A percentile compares a stretch with the other conserved stretches of the same genome.
phyloP scores from a whole-genome alignment of 1,140 invertebrate genomes.

The Anastrepha obliqua region DNA sequence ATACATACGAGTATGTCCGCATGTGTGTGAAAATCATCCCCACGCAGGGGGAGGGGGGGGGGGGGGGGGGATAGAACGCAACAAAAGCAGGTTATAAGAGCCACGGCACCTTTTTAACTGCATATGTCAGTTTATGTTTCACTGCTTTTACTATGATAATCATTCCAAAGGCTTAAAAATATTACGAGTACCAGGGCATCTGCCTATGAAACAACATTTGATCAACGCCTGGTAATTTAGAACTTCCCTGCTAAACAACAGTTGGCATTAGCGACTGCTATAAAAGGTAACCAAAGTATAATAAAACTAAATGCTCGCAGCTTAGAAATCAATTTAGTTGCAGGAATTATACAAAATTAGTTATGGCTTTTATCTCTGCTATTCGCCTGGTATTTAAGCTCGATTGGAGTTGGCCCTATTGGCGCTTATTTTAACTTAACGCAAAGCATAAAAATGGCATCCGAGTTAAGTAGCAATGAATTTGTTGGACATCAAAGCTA shows the following conservation, averaged over 20 bases:
- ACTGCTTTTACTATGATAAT: too few relatives aligned
- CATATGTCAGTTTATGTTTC: too few relatives aligned
- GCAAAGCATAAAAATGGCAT: too few relatives aligned
- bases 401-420: constrained; percentile 32
- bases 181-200: not conserved
- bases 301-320: not conserved
- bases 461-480: constrained; percentile 9
- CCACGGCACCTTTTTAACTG: too few relatives aligned
- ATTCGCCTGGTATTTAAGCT: constrained; percentile 47
- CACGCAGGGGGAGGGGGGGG: too few relatives aligned
- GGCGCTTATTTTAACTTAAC: not conserved
- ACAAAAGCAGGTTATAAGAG: too few relatives aligned
- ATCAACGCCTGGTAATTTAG: constrained; percentile 11
- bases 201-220: not conserved
- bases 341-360: not conserved
- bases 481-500: not conserved
- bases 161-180: too few relatives aligned
- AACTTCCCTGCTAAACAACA: constrained; percentile 47
- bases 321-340: not conserved
- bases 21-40: not conserved
- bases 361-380: not conserved
- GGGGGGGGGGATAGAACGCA: too few relatives aligned
- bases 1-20: not conserved
- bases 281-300: not conserved
- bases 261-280: constrained; percentile 11